These are phyloP conservation scores for Hirudo medicinalis DNA, from an alignment of 1,140 invertebrate genomes.

Conservation along the genomic window DNA sequence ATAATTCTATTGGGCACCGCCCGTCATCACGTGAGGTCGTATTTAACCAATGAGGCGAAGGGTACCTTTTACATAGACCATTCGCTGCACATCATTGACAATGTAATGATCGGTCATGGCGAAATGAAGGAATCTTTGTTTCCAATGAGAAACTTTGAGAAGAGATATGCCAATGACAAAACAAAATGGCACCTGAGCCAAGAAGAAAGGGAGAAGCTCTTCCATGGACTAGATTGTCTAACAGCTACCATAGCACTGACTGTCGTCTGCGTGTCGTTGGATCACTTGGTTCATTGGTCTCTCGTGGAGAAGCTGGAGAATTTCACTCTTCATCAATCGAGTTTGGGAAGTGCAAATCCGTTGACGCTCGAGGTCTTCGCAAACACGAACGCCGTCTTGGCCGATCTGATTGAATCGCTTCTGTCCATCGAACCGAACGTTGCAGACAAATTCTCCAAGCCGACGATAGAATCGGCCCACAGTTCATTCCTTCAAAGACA, in stretches of 20 bases:
- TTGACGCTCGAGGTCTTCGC: background rate
- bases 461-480: constrained; percentile 3
- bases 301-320: background rate
- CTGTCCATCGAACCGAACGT: constrained; percentile 17
- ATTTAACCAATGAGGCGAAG: constrained; percentile 2
- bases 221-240: background rate
- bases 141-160: constrained; percentile 6
- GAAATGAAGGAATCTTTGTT: background rate
- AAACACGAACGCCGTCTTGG: too few relatives aligned
- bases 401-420: constrained; percentile 3
- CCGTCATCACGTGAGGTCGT: constrained; percentile 5
- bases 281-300: background rate
- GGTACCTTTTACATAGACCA: background rate
- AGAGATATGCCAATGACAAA: background rate
- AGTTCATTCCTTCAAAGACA: constrained; percentile 14
- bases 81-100: background rate
- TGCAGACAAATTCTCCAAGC: constrained; percentile 14
- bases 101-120: background rate
- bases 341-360: background rate
- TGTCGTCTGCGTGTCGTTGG: constrained; percentile 4
- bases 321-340: background rate
- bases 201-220: background rate
- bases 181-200: background rate
- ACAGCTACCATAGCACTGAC: background rate
- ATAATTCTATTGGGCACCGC: constrained; percentile 8